phyloP scores from a whole-genome alignment of 2,888 invertebrate genomes.

The Sarcophaga variegata region DNA sequence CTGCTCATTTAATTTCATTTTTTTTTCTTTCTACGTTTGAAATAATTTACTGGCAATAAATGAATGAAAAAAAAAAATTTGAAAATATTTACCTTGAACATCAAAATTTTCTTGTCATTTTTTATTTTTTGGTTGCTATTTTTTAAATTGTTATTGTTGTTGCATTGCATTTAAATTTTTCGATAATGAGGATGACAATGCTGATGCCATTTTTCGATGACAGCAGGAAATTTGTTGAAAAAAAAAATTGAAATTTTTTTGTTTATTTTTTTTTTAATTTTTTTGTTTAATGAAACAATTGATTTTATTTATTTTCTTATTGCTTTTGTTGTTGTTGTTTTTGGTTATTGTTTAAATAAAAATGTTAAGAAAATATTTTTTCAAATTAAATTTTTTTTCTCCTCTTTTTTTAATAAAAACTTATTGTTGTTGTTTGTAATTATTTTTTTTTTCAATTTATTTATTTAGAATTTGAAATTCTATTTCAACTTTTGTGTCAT shows the following conservation, averaged over 20 bases:
- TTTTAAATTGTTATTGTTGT: conserved; percentile 3
- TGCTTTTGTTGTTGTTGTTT: background rate
- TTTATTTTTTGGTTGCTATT: background rate
- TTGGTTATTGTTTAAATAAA: background rate
- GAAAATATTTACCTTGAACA: conserved; percentile 46
- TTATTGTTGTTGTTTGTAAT: conserved; percentile 26
- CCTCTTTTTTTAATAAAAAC: background rate
- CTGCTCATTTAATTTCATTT: too few species aligned
- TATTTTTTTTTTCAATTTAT: conserved; percentile 31
- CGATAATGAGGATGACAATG: background rate
- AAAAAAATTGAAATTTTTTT: conserved; percentile 25
- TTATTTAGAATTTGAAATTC: conserved; percentile 6
- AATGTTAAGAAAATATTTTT: background rate
- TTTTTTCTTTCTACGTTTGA: too few species aligned
- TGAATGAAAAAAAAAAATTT: background rate
- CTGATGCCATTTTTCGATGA: background rate
- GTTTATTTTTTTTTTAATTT: conserved; percentile 17
- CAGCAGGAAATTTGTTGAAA: conserved; percentile 39
- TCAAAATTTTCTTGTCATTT: background rate
- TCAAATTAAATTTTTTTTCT: too few species aligned
- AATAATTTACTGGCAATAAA: too few species aligned
- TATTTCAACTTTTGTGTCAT: conserved; percentile 55
- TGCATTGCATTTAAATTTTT: background rate
- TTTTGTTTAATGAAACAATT: conserved; percentile 17
- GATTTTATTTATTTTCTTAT: background rate